A percentile compares a stretch with the other conserved stretches of the same genome.
These are phyloP conservation scores for Centropyge bicolor DNA, from an alignment of 2,797 vertebrate species.

Conservation along the genomic window DNA sequence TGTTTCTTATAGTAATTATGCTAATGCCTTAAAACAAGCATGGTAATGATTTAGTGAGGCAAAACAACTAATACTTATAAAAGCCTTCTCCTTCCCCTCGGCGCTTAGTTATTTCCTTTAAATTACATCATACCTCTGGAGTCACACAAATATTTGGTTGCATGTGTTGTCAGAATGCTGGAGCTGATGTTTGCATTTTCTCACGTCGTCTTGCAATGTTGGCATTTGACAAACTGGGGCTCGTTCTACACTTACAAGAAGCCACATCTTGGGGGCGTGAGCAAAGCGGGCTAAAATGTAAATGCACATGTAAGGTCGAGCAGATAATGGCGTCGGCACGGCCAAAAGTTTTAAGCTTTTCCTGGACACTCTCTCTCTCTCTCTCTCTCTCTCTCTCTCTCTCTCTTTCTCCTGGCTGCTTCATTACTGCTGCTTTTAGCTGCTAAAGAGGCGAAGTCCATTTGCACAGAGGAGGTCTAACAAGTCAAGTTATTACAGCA, in stretches of 20 bases:
- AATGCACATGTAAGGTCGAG: constrained; percentile 40
- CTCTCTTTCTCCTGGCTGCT: constrained; percentile 27
- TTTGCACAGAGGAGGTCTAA: constrained; percentile 78
- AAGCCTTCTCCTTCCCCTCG: not conserved
- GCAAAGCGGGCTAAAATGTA: constrained; percentile 27
- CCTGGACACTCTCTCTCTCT: constrained; percentile 28
- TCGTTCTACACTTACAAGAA: not conserved
- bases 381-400: constrained; percentile 5
- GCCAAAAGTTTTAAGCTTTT: constrained; percentile 44
- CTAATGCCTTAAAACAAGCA: constrained; percentile 27
- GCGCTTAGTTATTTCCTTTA: constrained; percentile 6
- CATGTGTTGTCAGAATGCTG: constrained; percentile 17
- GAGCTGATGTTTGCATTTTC: constrained; percentile 23
- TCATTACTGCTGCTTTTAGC: constrained; percentile 71
- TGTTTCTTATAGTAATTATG: constrained; percentile 33
- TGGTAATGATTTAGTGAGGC: constrained; percentile 6
- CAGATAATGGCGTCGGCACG: constrained; percentile 39
- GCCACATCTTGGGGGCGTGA: constrained; percentile 11
- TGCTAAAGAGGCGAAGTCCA: constrained; percentile 75
- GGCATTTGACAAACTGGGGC: not conserved
- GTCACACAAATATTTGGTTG: not conserved
- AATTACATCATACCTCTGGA: constrained; percentile 5
- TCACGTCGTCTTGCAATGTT: constrained; percentile 7
- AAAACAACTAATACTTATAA: not conserved
- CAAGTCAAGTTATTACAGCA: constrained; percentile 83